Evolutionary conservation across 2,888 invertebrate species (phyloP), one percentile per base, ranked within the genome.

Genomic region (Agriopis marginaria): DNA sequence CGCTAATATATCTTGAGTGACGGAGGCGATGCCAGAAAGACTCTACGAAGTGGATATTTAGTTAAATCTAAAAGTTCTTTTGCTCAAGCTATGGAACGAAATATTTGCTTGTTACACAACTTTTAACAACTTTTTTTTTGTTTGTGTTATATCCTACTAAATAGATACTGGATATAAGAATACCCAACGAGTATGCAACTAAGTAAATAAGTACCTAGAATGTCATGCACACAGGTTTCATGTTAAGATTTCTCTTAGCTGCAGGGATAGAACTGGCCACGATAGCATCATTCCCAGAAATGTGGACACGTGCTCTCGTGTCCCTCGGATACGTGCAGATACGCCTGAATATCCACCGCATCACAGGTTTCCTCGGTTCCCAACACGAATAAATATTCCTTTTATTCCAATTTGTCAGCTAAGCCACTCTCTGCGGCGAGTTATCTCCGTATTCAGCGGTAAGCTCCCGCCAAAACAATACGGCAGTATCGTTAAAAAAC

Each of bases 361-460:
- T 76, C 75, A 71, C 72, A 75, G 79, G 79, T 81, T 78, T 79
- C 73, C 83, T 80, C 79, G 80, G 82, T 86, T 79, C 81, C 81
- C 84, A 83, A 90, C 91, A 89, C 89, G 90, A 93, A 94, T 94
- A 93, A 92, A 94, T 93, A 93, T 92, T 92, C 91, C 86, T 93
- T 93, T 93, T 94, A 94, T 94, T 92, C 93, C 94, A 94, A 94
- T 94, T 94, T 94, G 94, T 94, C 94, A 94, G 92, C 87, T 91
- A 85, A 91, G 91, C 93, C 94, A 94, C 94, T 94, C 93, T 90
- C 89, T 84, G 86, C 88, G 89, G 90, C 91, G 91, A 93, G 87
- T 92, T 93, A 93, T 93, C 93, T 92, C 89, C 91, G 88, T 88
- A 90, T 91, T 88, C 90, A 87, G 87, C 89, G 90, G 92, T 91